Evolutionary conservation across 1,140 invertebrate species (phyloP).

Genomic region (Coptotermes formosanus): DNA sequence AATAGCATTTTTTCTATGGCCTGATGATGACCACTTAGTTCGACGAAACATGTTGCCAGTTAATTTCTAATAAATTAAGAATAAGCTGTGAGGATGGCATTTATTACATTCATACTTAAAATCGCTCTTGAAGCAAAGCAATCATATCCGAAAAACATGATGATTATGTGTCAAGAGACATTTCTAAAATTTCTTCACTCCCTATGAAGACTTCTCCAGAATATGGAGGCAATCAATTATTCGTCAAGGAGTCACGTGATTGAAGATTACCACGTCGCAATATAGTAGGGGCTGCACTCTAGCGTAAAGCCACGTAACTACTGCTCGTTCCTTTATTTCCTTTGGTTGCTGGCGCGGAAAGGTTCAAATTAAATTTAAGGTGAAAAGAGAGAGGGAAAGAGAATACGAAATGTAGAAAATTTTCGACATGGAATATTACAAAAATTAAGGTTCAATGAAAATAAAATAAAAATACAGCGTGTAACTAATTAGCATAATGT

Average conservation of each 20-base stretch:
- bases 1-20: no score
- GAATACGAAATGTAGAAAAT: constrained; percentile 11
- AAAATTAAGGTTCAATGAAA: constrained; percentile 4
- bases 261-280: constrained; percentile 17
- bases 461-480: not conserved
- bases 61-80: no score
- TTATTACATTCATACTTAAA: no score
- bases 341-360: constrained; percentile 8
- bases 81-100: no score
- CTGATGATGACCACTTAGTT: no score
- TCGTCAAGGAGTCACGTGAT: constrained; percentile 10
- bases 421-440: not conserved
- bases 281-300: not conserved
- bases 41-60: no score
- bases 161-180: not conserved
- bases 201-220: not conserved
- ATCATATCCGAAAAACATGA: not conserved
- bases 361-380: constrained; percentile 6
- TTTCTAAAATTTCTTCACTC: not conserved
- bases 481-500: not conserved
- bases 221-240: constrained; percentile 13
- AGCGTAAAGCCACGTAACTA: constrained; percentile 14
- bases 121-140: not conserved
- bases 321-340: constrained; percentile 4
- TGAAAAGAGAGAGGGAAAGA: not conserved